Evolutionary conservation across 1,140 invertebrate genomes (phyloP), one percentile per base, ranked within the genome.

Genomic region (Drosophila azteca): DNA sequence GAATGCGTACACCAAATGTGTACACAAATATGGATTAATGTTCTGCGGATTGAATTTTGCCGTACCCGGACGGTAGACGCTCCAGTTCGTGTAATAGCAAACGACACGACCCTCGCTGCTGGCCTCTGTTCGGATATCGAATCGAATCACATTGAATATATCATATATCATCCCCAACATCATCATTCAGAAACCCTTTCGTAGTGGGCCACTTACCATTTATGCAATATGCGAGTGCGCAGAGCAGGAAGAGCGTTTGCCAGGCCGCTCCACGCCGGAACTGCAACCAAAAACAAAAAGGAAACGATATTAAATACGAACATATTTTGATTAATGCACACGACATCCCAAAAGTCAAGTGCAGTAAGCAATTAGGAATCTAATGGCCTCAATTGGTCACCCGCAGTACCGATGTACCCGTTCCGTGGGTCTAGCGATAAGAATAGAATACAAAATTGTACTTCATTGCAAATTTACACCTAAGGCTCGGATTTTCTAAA

Each of bases 51-150:
- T 96, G 92, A 98, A 98, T 92, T 97, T 97, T 1, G 97, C 97
- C 2, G 95, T 96, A 31, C 96, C 96, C 3, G 96, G 96, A 65
- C 97, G 93, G 90, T 97, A 98, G 3, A 97, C 96, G 65, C 96
- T 97, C 97, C 97, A 98, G 92, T 98, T 98, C n/a, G 96, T 97
- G 92, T 97, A 98, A 90, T 98, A 98, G 85, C 97, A 98, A 31
- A 98, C 96, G 57, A 98, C 95, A 61, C 95, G 94, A 45, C 95
- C 94, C 77, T 95, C 94, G 48, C 68, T 62, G 58, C 65, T 87
- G 29, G 77, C 76, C 54, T 62, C 80, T 78, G 77, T 24, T 26
- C 24, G 24, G 24, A 26, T 26, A 26, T 26, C 24, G 24, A 69
- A 29, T 29, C 9, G n/a, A 4, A 51, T 31, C 31, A 3, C 29